Evolutionary conservation across 2,113 vertebrate genomes (phyloP).

Genomic region (Meriones unguiculatus): DNA sequence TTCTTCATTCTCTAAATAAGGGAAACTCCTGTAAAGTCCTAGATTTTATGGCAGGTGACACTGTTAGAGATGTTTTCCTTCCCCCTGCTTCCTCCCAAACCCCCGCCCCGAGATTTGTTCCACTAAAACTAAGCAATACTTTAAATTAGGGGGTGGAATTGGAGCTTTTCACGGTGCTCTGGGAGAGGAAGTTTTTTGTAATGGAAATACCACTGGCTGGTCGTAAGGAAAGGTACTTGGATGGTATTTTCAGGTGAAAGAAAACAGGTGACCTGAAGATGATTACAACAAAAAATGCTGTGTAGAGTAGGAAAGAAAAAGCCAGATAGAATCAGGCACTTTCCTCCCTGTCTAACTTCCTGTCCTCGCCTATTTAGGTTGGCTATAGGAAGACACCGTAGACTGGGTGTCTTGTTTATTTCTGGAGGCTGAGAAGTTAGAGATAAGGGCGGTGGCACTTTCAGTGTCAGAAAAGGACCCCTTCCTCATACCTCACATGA

Average conservation of each 20-base stretch:
- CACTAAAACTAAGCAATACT: not conserved
- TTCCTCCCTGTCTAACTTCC: slow-evolving; percentile 28
- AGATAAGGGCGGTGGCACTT: not conserved
- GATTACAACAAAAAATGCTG: not conserved
- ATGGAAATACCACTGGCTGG: not conserved
- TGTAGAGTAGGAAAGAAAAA: not conserved
- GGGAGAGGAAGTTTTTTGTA: not conserved
- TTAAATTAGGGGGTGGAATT: not conserved
- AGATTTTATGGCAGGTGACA: not conserved
- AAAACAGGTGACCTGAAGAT: not conserved
- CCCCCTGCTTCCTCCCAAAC: too few relatives aligned
- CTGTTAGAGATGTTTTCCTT: not conserved
- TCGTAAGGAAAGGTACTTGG: not conserved
- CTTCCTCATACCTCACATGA: not conserved
- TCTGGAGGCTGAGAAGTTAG: not conserved
- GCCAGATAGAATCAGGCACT: not conserved
- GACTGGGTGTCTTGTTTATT: not conserved
- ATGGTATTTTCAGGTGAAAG: not conserved
- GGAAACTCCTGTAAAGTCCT: not conserved
- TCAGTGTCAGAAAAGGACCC: not conserved
- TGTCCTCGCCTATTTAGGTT: not conserved
- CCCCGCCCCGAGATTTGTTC: not conserved
- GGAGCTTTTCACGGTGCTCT: not conserved
- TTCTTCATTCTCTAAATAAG: slow-evolving; percentile 6
- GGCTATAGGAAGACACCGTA: not conserved